These are phyloP conservation scores for Ascaphus truei DNA, from an alignment of 2,113 vertebrate species.

Conservation along the genomic window DNA sequence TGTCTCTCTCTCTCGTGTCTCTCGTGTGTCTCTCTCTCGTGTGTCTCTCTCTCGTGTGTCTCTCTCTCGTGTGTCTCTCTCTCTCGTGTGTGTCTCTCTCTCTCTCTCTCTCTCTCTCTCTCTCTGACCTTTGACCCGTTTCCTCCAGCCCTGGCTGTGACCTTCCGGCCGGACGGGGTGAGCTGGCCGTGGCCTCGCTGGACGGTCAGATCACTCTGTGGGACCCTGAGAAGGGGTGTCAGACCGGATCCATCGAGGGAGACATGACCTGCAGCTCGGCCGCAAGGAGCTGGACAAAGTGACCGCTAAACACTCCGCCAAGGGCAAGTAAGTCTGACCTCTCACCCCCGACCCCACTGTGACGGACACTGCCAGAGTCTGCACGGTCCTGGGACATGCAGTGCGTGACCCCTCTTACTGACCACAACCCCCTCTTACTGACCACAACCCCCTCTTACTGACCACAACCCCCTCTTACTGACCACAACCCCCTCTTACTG, in stretches of 20 bases:
- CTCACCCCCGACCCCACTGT: background rate
- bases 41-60: no score
- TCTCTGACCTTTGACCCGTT: background rate
- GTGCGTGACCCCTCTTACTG: no score
- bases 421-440: no score
- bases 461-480: no score
- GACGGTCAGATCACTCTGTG: constrained; percentile 90
- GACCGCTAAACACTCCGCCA: constrained; percentile 86
- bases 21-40: no score
- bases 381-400: no score
- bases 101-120: accelerated
- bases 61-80: no score
- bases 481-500: no score
- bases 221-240: constrained; percentile 75
- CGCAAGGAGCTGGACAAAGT: constrained; percentile 91
- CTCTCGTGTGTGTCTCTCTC: background rate
- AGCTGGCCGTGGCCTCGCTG: constrained; percentile 84
- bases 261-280: constrained; percentile 84
- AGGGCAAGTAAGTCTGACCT: constrained; percentile 85
- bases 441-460: no score
- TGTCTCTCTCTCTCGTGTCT: no score
- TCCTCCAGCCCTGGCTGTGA: constrained; percentile 71
- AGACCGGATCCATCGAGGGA: constrained; percentile 80
- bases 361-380: no score
- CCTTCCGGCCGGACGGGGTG: constrained; percentile 84